Percentiles rank a stretch among this genome's conserved stretches.
Evolutionary conservation across 2,113 vertebrate genomes (phyloP).

Genomic region (Urocolius indicus): DNA sequence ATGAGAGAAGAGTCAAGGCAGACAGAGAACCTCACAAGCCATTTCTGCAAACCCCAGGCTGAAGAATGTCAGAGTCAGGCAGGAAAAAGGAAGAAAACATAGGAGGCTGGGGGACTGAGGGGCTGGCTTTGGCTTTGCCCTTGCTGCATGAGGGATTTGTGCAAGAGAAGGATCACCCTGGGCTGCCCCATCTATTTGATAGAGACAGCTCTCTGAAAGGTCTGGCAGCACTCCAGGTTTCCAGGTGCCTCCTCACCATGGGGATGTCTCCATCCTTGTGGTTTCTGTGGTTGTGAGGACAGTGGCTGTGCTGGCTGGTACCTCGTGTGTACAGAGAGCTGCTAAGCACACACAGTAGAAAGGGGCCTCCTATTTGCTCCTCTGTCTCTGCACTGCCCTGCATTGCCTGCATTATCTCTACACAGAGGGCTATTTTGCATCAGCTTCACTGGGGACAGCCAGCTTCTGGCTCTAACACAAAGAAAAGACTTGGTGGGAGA

Average conservation of each 20-base stretch:
- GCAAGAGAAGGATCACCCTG: accelerated
- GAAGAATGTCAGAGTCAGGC: neutral
- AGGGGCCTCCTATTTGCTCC: neutral
- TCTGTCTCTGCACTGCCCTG: neutral
- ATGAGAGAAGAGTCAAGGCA: neutral
- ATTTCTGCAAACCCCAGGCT: neutral
- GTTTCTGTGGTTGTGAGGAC: neutral
- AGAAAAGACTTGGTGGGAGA: neutral
- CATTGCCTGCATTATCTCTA: accelerated
- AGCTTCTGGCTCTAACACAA: no score
- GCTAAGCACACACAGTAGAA: neutral
- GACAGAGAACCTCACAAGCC: neutral
- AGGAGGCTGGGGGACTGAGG: neutral
- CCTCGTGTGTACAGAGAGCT: neutral
- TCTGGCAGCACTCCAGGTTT: neutral
- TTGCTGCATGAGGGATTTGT: accelerated
- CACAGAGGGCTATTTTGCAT: neutral
- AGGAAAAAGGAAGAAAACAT: neutral
- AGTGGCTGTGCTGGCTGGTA: neutral
- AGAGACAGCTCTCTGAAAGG: neutral
- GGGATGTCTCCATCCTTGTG: neutral
- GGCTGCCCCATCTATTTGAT: neutral
- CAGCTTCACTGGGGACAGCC: neutral
- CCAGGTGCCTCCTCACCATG: neutral
- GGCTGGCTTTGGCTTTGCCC: neutral